Conservation (phyloP, 1,140 invertebrate genomes). For the Mamestra configurata region DNA sequence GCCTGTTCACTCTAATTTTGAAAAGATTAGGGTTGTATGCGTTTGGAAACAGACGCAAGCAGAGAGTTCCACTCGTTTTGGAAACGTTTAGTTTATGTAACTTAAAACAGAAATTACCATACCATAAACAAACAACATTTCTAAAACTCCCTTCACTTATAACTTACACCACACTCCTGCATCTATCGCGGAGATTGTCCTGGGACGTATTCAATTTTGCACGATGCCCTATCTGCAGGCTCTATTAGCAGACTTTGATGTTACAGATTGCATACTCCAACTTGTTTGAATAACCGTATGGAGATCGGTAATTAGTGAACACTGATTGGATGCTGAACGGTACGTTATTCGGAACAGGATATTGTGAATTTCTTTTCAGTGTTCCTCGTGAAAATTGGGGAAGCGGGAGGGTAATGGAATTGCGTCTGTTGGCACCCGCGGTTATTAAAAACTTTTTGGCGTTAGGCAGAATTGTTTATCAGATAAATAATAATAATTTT, state of each 20-base stretch:
- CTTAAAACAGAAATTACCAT: too few relatives aligned
- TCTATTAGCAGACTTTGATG: constrained; percentile 80
- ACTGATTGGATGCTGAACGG: constrained; percentile 8
- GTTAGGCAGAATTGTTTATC: too few relatives aligned
- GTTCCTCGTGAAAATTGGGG: not conserved
- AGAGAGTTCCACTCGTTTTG: too few relatives aligned
- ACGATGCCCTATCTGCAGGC: constrained; percentile 71
- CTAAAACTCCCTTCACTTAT: not conserved
- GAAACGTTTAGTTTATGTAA: too few relatives aligned
- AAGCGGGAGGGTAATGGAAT: not conserved
- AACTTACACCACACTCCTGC: constrained; percentile 56
- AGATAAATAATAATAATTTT: too few relatives aligned
- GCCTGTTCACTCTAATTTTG: too few relatives aligned
- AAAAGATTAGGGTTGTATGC: too few relatives aligned
- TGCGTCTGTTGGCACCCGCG: not conserved
- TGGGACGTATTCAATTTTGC: constrained; percentile 82
- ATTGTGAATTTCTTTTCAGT: constrained; percentile 20
- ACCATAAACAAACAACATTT: too few relatives aligned
- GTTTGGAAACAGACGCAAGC: too few relatives aligned
- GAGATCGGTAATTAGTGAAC: constrained; percentile 43
- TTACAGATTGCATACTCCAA: constrained; percentile 59
- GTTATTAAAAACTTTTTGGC: too few relatives aligned
- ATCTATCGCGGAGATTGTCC: constrained; percentile 79
- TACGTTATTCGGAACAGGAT: not conserved
- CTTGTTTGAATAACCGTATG: constrained; percentile 54